These are phyloP conservation scores for Hyles vespertilio DNA, from an alignment of 1,140 invertebrate species.

Conservation along the genomic window DNA sequence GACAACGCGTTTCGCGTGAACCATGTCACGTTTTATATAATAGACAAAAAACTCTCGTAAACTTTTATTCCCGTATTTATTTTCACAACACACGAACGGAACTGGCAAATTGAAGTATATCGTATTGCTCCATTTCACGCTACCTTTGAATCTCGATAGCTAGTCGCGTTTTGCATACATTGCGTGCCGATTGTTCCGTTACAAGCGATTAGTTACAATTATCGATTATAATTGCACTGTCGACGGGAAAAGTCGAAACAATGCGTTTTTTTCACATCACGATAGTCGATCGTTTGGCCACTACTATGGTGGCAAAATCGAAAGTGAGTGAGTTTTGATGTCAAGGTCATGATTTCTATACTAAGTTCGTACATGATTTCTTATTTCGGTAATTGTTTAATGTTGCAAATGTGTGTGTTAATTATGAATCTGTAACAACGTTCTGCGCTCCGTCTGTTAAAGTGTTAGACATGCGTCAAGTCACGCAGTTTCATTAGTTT, in stretches of 20 bases:
- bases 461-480: no score
- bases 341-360: no score
- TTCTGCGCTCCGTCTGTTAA: no score
- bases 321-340: neutral
- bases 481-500: no score
- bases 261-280: slow-evolving; percentile 20
- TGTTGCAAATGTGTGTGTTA: no score
- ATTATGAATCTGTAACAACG: no score
- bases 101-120: slow-evolving; percentile 13
- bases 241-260: slow-evolving; percentile 35
- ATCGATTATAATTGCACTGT: slow-evolving; percentile 29
- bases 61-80: slow-evolving; percentile 5
- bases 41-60: neutral
- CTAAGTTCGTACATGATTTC: no score
- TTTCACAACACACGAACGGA: slow-evolving; percentile 19
- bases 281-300: neutral
- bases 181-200: slow-evolving; percentile 39
- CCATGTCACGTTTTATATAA: slow-evolving; percentile 5
- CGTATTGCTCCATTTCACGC: slow-evolving; percentile 27
- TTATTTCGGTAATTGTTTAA: no score
- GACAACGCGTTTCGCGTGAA: neutral
- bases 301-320: neutral
- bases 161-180: slow-evolving; percentile 38
- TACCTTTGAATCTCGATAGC: slow-evolving; percentile 28
- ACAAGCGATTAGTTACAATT: slow-evolving; percentile 38